These are phyloP conservation scores for Ormyrus rosae DNA, from an alignment of 2,888 invertebrate species.

Conservation along the genomic window DNA sequence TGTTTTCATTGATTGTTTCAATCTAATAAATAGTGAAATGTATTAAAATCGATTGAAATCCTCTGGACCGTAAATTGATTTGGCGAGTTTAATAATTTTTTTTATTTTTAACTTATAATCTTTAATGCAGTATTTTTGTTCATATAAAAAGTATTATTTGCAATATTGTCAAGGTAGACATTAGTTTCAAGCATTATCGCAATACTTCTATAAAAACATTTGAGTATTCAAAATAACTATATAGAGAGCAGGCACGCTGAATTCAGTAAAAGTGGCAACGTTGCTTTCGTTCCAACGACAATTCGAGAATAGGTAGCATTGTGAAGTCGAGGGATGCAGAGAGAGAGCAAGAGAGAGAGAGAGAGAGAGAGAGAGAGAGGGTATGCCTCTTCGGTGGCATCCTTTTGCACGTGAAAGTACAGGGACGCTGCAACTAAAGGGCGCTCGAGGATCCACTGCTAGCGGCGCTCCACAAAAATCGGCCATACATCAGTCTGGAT, in stretches of 20 bases:
- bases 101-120: too few relatives aligned
- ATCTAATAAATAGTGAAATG: too few relatives aligned
- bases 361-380: conserved; percentile 23
- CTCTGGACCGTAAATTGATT: too few relatives aligned
- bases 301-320: conserved; percentile 52
- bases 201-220: too few relatives aligned
- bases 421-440: conserved; percentile 46
- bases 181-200: too few relatives aligned
- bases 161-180: too few relatives aligned
- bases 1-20: too few relatives aligned
- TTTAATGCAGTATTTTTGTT: too few relatives aligned
- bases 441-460: conserved; percentile 2
- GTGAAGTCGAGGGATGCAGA: conserved; percentile 48
- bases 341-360: conserved; percentile 14
- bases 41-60: too few relatives aligned
- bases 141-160: too few relatives aligned
- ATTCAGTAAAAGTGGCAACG: conserved; percentile 48
- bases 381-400: conserved; percentile 56
- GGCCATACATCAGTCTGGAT: conserved; percentile 46
- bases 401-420: conserved; percentile 56
- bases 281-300: conserved; percentile 50
- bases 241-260: not conserved
- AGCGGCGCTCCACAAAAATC: conserved; percentile 48
- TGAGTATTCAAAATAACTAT: too few relatives aligned
- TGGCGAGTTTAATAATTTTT: too few relatives aligned